Evolutionary conservation across 2,797 vertebrate species (phyloP).

Genomic region (Crocodylus rhombifer): DNA sequence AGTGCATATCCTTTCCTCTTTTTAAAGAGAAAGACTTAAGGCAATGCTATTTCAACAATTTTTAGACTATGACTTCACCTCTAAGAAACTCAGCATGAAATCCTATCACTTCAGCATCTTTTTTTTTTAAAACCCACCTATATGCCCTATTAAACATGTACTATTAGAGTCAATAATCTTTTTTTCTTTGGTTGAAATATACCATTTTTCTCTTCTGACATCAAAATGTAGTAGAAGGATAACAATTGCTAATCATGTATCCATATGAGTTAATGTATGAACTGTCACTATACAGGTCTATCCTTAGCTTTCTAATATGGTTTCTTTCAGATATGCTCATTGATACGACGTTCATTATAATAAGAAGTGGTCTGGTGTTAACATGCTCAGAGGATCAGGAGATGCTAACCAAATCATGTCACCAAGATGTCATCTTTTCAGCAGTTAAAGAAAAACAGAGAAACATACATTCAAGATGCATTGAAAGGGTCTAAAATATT

Average conservation of each 20-base stretch:
- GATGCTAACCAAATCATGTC: background rate
- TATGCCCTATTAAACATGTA: background rate
- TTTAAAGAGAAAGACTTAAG: background rate
- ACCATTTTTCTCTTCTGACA: background rate
- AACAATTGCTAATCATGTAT: background rate
- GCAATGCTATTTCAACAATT: background rate
- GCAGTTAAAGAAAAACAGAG: background rate
- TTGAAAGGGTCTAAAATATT: no score
- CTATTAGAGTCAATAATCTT: background rate
- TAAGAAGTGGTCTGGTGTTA: background rate
- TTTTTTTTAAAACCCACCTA: background rate
- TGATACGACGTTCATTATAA: background rate
- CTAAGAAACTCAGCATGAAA: slow-evolving; percentile 28
- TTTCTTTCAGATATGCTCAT: background rate
- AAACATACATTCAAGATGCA: no score
- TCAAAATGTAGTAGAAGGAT: background rate
- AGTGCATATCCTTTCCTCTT: background rate
- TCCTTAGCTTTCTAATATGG: background rate
- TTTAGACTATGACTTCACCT: background rate
- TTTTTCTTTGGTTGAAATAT: background rate
- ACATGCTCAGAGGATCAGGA: background rate
- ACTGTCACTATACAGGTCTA: background rate
- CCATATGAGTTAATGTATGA: background rate
- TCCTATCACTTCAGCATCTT: background rate
- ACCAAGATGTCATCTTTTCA: background rate